Evolutionary conservation across 1,140 invertebrate genomes (phyloP).

Genomic region (Goniozus legneri): DNA sequence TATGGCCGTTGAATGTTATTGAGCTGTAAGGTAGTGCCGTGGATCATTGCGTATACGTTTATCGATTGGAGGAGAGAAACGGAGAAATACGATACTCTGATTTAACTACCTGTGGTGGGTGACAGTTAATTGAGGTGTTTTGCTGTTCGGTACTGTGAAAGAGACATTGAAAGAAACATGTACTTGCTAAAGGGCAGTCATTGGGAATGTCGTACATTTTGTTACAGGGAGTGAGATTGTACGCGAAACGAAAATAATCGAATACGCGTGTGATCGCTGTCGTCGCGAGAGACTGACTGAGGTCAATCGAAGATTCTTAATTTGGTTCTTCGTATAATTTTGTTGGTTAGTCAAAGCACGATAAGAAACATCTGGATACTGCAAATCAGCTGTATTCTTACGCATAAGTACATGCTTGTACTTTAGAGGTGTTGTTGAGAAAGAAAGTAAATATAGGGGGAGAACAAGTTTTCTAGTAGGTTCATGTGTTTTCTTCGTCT

Average conservation of each 20-base stretch:
- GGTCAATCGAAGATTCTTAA: not conserved
- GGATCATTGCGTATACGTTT: not conserved
- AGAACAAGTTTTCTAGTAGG: no score
- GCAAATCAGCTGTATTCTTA: conserved; percentile 20
- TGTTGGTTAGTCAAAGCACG: conserved; percentile 21
- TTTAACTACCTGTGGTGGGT: no score
- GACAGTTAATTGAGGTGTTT: not conserved
- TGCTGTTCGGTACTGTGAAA: not conserved
- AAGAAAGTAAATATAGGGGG: no score
- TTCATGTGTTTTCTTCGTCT: no score
- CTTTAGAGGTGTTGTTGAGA: no score
- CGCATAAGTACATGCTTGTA: not conserved
- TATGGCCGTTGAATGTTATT: conserved; percentile 5
- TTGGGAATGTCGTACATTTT: conserved; percentile 41
- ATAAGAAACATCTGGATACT: conserved; percentile 17
- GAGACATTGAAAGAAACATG: conserved; percentile 20
- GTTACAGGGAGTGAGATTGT: conserved; percentile 32
- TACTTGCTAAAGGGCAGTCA: conserved; percentile 20
- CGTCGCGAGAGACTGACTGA: not conserved
- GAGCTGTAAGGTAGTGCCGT: not conserved
- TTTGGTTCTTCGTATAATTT: conserved; percentile 5
- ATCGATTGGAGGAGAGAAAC: no score
- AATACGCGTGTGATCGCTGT: conserved; percentile 9
- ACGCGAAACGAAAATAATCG: conserved; percentile 27
- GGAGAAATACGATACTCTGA: no score